A percentile compares a stretch with the other conserved stretches of the same genome.
Conservation (phyloP, 2,888 invertebrate genomes). For the Eumacrocentrus americanus region DNA sequence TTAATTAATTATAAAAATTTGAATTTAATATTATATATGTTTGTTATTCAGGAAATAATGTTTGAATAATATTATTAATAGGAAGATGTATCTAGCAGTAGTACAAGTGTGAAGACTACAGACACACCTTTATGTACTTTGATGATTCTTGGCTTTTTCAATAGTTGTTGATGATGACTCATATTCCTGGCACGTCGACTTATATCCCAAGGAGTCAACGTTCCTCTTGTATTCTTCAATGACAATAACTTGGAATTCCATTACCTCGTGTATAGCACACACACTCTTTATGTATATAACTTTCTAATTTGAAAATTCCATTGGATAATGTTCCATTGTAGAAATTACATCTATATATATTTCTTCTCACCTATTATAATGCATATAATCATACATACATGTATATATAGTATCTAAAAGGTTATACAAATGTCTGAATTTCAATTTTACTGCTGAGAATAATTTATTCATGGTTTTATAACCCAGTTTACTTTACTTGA, state of each 20-base stretch:
- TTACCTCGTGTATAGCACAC: background rate
- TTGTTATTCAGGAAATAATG: background rate
- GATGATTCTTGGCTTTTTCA: slow-evolving; percentile 27
- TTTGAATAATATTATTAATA: no score
- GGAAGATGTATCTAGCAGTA: no score
- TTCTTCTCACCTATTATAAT: background rate
- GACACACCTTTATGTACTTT: slow-evolving; percentile 35
- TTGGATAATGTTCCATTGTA: no score
- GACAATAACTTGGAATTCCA: background rate
- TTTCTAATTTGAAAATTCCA: background rate
- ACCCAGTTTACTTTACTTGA: background rate
- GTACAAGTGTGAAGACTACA: background rate
- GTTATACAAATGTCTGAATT: background rate
- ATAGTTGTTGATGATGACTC: slow-evolving; percentile 12
- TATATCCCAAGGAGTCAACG: slow-evolving; percentile 11
- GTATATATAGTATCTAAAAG: background rate
- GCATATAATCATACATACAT: background rate
- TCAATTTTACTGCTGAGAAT: background rate
- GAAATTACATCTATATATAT: background rate
- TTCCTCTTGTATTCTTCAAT: slow-evolving; percentile 7
- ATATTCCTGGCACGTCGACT: slow-evolving; percentile 16
- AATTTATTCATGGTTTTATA: background rate
- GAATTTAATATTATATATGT: background rate
- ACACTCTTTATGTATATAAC: background rate
- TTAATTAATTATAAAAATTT: background rate